Conservation (phyloP, 2,888 invertebrate species). For the Agrilus mali region DNA sequence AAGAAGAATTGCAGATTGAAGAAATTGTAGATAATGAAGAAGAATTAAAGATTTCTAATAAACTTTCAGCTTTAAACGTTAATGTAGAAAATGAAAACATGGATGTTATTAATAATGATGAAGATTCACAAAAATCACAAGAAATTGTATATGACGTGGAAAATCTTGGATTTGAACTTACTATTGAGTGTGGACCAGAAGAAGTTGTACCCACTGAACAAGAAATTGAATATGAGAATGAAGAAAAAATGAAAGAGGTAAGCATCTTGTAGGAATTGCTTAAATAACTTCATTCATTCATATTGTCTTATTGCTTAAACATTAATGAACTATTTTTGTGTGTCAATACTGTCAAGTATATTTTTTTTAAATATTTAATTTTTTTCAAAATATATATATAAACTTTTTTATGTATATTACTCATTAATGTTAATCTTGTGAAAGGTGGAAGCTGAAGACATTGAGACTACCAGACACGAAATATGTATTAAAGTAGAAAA, state of each 20-base stretch:
- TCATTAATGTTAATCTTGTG: slow-evolving; percentile 4
- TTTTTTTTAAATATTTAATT: too few species aligned
- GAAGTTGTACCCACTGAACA: slow-evolving; percentile 14
- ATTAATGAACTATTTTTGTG: too few species aligned
- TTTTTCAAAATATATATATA: too few species aligned
- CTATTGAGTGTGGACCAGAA: slow-evolving; percentile 21
- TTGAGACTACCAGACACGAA: background rate
- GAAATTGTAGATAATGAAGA: background rate
- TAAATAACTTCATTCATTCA: too few species aligned
- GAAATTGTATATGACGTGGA: slow-evolving; percentile 8
- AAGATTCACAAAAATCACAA: background rate
- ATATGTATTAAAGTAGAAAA: slow-evolving; percentile 4
- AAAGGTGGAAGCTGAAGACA: slow-evolving; percentile 6
- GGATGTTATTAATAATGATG: slow-evolving; percentile 3
- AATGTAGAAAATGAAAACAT: background rate
- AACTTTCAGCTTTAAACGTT: slow-evolving; percentile 10
- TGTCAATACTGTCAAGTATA: too few species aligned
- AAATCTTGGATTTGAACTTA: slow-evolving; percentile 13
- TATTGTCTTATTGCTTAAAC: too few species aligned
- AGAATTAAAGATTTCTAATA: slow-evolving; percentile 6
- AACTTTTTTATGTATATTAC: too few species aligned
- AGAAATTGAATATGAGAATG: slow-evolving; percentile 10
- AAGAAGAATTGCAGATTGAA: background rate
- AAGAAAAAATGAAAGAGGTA: slow-evolving; percentile 9
- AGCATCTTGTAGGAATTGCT: too few species aligned